Conservation (phyloP, 2,113 vertebrate genomes). For the Daboia siamensis region DNA sequence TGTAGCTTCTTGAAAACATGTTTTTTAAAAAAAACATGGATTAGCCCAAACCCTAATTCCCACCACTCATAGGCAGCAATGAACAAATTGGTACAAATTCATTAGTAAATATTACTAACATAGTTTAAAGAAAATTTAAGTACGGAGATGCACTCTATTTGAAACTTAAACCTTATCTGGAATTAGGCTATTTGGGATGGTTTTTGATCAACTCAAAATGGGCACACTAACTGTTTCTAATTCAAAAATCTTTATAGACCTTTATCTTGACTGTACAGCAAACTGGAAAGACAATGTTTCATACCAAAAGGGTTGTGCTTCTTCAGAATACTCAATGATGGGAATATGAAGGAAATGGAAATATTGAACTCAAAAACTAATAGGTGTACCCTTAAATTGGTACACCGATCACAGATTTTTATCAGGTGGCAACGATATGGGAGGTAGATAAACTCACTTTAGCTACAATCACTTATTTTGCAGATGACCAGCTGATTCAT, state of each 20-base stretch:
- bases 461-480: not conserved
- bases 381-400: not conserved
- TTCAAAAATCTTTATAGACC: not conserved
- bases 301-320: not conserved
- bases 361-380: not conserved
- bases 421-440: not conserved
- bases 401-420: not conserved
- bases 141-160: not conserved
- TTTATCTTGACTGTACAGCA: not conserved
- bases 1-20: not conserved
- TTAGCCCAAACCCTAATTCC: not conserved
- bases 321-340: not conserved
- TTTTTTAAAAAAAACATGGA: not conserved
- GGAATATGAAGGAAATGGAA: not conserved
- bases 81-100: not conserved
- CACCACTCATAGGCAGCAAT: not conserved
- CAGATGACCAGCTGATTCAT: not conserved
- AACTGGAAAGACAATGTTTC: not conserved
- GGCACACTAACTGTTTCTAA: not conserved
- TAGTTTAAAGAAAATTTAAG: not conserved
- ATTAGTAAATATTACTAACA: not conserved
- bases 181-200: not conserved
- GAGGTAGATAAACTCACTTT: not conserved
- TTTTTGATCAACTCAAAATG: not conserved
- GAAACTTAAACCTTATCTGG: not conserved